phyloP scores from a whole-genome alignment of 2,797 vertebrate genomes.

The Falco rusticolus region DNA sequence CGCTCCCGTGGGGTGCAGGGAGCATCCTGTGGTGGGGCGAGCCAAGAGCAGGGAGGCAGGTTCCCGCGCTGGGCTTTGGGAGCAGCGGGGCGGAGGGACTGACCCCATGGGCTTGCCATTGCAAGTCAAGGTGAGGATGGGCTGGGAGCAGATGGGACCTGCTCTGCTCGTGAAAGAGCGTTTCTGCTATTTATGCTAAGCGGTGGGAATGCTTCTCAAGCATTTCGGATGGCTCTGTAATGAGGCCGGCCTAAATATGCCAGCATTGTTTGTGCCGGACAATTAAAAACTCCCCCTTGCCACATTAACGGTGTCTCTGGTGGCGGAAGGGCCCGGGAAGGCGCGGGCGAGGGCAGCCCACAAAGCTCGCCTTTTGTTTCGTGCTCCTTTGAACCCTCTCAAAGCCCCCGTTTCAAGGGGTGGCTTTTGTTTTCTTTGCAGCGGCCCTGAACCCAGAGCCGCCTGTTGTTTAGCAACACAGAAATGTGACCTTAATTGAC shows the following conservation, averaged over 20 bases:
- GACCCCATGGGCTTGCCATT: slow-evolving; percentile 75
- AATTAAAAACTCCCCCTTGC: slow-evolving; percentile 95
- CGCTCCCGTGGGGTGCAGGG: background rate
- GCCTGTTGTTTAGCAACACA: slow-evolving; percentile 94
- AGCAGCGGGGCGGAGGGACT: slow-evolving; percentile 41
- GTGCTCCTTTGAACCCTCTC: slow-evolving; percentile 91
- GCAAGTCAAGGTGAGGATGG: slow-evolving; percentile 93
- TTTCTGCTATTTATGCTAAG: slow-evolving; percentile 92
- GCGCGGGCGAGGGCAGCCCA: slow-evolving; percentile 87
- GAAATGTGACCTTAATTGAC: slow-evolving; percentile 99
- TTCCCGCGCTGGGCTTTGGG: slow-evolving; percentile 83
- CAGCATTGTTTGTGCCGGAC: slow-evolving; percentile 89
- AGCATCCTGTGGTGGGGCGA: background rate
- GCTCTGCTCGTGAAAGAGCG: slow-evolving; percentile 90
- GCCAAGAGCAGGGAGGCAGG: slow-evolving; percentile 82
- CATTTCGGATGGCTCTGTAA: slow-evolving; percentile 90
- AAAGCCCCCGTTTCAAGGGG: slow-evolving; percentile 91
- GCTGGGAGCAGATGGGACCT: slow-evolving; percentile 95
- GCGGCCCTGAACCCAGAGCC: slow-evolving; percentile 83
- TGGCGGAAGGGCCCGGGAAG: slow-evolving; percentile 84
- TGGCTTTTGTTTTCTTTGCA: slow-evolving; percentile 94
- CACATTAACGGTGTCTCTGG: slow-evolving; percentile 95
- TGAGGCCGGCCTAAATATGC: slow-evolving; percentile 91
- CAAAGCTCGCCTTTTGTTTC: slow-evolving; percentile 93
- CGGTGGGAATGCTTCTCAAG: slow-evolving; percentile 90